phyloP scores from a whole-genome alignment of 1,140 invertebrate genomes.

The Antheraea pernyi region DNA sequence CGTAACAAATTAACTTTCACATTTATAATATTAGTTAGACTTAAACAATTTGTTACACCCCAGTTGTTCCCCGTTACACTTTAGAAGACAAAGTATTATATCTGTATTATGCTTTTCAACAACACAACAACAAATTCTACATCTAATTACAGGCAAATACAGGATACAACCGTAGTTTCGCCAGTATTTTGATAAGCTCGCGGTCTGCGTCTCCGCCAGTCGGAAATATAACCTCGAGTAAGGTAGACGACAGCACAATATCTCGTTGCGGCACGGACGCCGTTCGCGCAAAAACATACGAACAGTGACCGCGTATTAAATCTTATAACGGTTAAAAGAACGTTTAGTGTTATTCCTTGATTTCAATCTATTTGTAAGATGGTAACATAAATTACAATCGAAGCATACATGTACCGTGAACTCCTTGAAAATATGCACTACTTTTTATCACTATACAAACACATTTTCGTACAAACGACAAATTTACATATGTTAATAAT shows the following conservation, averaged over 20 bases:
- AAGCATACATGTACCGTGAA: background rate
- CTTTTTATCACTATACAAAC: background rate
- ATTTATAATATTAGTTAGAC: too few species aligned
- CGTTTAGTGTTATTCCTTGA: background rate
- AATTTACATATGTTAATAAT: background rate
- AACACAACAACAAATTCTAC: too few species aligned
- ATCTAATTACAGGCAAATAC: too few species aligned
- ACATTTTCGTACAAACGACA: background rate
- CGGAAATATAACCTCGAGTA: background rate
- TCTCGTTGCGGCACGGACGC: background rate
- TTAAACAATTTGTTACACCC: too few species aligned
- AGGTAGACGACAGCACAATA: background rate
- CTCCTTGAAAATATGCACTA: background rate
- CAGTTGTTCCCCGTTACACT: too few species aligned
- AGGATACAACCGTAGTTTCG: too few species aligned
- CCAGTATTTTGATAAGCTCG: background rate
- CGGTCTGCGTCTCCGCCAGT: background rate
- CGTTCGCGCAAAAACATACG: background rate
- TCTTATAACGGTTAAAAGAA: background rate
- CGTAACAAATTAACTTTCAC: too few species aligned
- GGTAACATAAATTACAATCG: background rate
- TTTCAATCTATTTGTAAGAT: background rate
- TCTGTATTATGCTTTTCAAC: too few species aligned
- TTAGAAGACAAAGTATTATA: too few species aligned
- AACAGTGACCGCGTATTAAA: background rate